Evolutionary conservation across 1,140 invertebrate genomes (phyloP), one percentile per base, ranked within the genome.

Genomic region (Helicorthomorpha holstii): DNA sequence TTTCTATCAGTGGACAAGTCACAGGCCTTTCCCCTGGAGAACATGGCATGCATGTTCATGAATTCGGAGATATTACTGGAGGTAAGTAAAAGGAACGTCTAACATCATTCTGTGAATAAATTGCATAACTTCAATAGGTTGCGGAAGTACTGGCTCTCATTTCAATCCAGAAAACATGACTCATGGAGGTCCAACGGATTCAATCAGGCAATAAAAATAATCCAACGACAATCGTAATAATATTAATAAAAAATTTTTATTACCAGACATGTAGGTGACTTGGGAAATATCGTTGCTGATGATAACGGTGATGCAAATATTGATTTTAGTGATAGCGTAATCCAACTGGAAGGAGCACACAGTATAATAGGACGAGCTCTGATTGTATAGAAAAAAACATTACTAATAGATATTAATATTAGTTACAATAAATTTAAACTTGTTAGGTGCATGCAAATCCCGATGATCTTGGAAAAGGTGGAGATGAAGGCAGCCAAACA

Each of bases 41-140:
- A 24, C 88, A 92, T 66, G 92, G 94, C 26, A 98, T 98, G 70
- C 95, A 98, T 66, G 78, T 98, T 50, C 95, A 98, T 64, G 83
- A 96, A 71, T 95, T 90, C 66, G 95, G 94, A 1, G 93, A 98
- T 65, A 86, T 89, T 57, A 93, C 90, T 34, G 91, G 95, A 66
- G 80, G 77, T 77, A 58, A n/a, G n/a, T n/a, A n/a, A n/a, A n/a
- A n/a, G n/a, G n/a, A n/a, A n/a, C n/a, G n/a, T n/a, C n/a, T n/a
- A n/a, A n/a, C n/a, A n/a, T n/a, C n/a, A n/a, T n/a, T n/a, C n/a
- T n/a, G n/a, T n/a, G n/a, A n/a, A n/a, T n/a, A n/a, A n/a, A n/a
- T n/a, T n/a, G n/a, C n/a, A n/a, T n/a, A n/a, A n/a, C n/a, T n/a
- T n/a, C n/a, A n/a, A n/a, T n/a, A 79, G 91, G 93, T 0, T 98